phyloP scores from a whole-genome alignment of 2,113 vertebrate genomes.

The Alligator mississippiensis region DNA sequence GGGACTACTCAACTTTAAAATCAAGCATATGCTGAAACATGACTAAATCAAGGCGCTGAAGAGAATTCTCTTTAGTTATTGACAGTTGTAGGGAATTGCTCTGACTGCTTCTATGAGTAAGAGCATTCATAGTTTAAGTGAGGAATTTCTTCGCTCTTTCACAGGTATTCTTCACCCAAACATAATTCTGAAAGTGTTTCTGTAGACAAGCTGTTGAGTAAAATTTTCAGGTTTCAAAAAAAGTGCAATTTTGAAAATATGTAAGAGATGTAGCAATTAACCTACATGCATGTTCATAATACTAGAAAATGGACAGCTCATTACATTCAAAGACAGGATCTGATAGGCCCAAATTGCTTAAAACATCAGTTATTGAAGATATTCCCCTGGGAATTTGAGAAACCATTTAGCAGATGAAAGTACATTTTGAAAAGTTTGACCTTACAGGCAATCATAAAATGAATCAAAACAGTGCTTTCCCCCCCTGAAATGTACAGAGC shows the following conservation, averaged over 20 bases:
- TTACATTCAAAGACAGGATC: slow-evolving; percentile 86
- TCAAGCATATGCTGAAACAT: not conserved
- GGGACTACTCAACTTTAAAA: not conserved
- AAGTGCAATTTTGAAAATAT: slow-evolving; percentile 77
- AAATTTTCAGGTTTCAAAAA: slow-evolving; percentile 42
- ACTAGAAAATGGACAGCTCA: slow-evolving; percentile 82
- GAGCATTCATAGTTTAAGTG: not conserved
- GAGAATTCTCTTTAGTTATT: not conserved
- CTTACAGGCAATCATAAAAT: slow-evolving; percentile 91
- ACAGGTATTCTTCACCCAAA: slow-evolving; percentile 4
- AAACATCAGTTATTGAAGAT: slow-evolving; percentile 90
- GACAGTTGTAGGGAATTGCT: not conserved
- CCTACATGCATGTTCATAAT: slow-evolving; percentile 86
- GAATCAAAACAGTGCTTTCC: slow-evolving; percentile 87
- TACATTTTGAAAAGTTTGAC: slow-evolving; percentile 90
- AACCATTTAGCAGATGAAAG: slow-evolving; percentile 92
- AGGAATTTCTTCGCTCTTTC: slow-evolving; percentile 34
- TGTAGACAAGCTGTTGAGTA: not conserved
- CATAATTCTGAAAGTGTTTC: slow-evolving; percentile 27
- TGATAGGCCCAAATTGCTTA: slow-evolving; percentile 88
- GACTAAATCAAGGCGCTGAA: not conserved
- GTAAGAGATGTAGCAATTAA: slow-evolving; percentile 84
- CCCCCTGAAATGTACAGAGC: slow-evolving; percentile 84
- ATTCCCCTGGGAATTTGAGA: slow-evolving; percentile 84
- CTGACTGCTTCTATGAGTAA: not conserved